A percentile compares a stretch with the other conserved stretches of the same genome.
Conservation (phyloP, 2,797 vertebrate species). For the Tachyglossus aculeatus region DNA sequence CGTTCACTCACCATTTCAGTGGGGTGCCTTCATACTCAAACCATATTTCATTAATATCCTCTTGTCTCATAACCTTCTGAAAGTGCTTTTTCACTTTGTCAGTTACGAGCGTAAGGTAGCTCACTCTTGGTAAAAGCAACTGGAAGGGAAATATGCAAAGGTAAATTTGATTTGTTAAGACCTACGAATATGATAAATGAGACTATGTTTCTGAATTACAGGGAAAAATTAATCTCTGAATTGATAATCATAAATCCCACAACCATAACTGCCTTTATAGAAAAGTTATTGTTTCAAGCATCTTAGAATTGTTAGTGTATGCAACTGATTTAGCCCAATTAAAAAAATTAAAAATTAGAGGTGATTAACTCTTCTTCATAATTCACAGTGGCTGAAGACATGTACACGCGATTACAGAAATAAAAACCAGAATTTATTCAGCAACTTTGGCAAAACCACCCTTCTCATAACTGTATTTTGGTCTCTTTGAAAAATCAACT, state of each 20-base stretch:
- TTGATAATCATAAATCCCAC: constrained; percentile 13
- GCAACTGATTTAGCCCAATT: too few relatives aligned
- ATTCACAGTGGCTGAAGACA: too few relatives aligned
- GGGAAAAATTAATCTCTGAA: constrained; percentile 20
- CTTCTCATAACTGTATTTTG: too few relatives aligned
- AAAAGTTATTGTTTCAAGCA: constrained; percentile 3
- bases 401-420: too few relatives aligned
- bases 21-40: constrained; percentile 96
- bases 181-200: constrained; percentile 14
- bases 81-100: constrained; percentile 99
- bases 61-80: constrained; percentile 91
- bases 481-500: too few relatives aligned
- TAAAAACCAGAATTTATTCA: too few relatives aligned
- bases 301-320: constrained; percentile 23
- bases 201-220: constrained; percentile 10
- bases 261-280: constrained; percentile 16
- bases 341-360: too few relatives aligned
- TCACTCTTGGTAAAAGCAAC: constrained; percentile 95
- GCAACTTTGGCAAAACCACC: too few relatives aligned
- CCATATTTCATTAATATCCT: constrained; percentile 96
- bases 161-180: constrained; percentile 30
- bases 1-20: constrained; percentile 91
- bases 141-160: constrained; percentile 71
- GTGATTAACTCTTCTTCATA: too few relatives aligned
- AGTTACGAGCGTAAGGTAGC: constrained; percentile 95